Evolutionary conservation across 1,140 invertebrate genomes (phyloP).

Genomic region (Hycleus cichorii): DNA sequence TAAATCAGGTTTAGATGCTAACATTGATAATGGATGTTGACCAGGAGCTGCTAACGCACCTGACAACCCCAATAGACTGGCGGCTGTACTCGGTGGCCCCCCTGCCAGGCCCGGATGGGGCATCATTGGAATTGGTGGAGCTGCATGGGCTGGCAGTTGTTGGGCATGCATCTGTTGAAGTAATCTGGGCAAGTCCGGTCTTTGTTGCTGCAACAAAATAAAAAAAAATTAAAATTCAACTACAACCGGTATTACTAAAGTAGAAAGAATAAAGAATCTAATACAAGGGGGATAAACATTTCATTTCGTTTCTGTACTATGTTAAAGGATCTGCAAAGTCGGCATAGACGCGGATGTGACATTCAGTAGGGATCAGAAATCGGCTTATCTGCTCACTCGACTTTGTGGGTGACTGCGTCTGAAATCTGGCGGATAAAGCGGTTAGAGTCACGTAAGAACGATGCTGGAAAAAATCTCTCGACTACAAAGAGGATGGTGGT

Average conservation of each 20-base stretch:
- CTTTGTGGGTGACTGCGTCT: constrained; percentile 24
- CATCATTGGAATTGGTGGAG: constrained; percentile 63
- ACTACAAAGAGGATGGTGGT: too few species aligned
- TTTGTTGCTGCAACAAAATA: constrained; percentile 60
- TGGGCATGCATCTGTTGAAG: constrained; percentile 88
- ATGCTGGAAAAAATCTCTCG: too few species aligned
- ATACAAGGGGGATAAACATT: constrained; percentile 9
- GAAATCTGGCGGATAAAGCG: constrained; percentile 25
- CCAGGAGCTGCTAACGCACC: constrained; percentile 49
- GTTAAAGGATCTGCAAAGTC: constrained; percentile 23
- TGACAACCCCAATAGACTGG: constrained; percentile 48
- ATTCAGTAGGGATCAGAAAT: constrained; percentile 25
- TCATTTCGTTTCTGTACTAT: constrained; percentile 14
- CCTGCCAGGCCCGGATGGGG: constrained; percentile 67
- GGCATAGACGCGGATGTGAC: constrained; percentile 21
- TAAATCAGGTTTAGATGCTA: constrained; percentile 63
- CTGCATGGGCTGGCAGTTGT: constrained; percentile 68
- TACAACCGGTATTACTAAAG: neutral
- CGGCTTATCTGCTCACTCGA: constrained; percentile 25
- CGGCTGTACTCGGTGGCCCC: constrained; percentile 51
- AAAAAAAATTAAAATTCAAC: neutral
- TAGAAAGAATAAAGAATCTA: neutral
- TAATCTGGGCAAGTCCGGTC: constrained; percentile 65
- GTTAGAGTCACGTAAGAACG: constrained; percentile 16
- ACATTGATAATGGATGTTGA: constrained; percentile 61